Conservation (phyloP, 2,113 vertebrate genomes). For the Salvator merianae region DNA sequence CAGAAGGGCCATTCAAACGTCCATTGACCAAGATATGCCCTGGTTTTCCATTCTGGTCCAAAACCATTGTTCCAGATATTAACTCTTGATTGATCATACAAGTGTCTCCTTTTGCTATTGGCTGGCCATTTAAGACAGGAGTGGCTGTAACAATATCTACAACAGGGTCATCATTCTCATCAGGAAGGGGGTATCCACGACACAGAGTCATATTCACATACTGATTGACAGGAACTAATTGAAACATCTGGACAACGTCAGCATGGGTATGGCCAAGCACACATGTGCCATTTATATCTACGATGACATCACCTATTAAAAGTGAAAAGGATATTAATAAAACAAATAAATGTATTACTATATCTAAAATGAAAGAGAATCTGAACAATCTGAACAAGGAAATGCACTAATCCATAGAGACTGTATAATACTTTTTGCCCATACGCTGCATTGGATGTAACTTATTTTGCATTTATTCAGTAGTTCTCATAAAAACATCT, state of each 20-base stretch:
- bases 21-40: slow-evolving; percentile 78
- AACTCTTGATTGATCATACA: slow-evolving; percentile 78
- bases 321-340: slow-evolving; percentile 25
- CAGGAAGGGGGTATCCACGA: slow-evolving; percentile 94
- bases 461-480: slow-evolving; percentile 38
- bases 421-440: neutral
- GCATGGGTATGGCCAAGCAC: slow-evolving; percentile 97
- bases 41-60: slow-evolving; percentile 80
- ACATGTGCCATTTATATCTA: slow-evolving; percentile 91
- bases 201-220: slow-evolving; percentile 95
- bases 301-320: slow-evolving; percentile 92
- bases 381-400: neutral
- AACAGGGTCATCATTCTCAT: slow-evolving; percentile 84
- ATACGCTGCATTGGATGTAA: slow-evolving; percentile 18
- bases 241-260: slow-evolving; percentile 99
- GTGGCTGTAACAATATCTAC: slow-evolving; percentile 79
- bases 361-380: neutral
- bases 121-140: slow-evolving; percentile 80
- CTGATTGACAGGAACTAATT: slow-evolving; percentile 91
- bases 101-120: slow-evolving; percentile 74
- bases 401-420: neutral
- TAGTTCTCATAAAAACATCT: slow-evolving; percentile 25
- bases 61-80: slow-evolving; percentile 66
- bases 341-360: neutral
- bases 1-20: slow-evolving; percentile 75